Evolutionary conservation across 1,140 invertebrate species (phyloP).

Genomic region (Megalonaias nervosa): DNA sequence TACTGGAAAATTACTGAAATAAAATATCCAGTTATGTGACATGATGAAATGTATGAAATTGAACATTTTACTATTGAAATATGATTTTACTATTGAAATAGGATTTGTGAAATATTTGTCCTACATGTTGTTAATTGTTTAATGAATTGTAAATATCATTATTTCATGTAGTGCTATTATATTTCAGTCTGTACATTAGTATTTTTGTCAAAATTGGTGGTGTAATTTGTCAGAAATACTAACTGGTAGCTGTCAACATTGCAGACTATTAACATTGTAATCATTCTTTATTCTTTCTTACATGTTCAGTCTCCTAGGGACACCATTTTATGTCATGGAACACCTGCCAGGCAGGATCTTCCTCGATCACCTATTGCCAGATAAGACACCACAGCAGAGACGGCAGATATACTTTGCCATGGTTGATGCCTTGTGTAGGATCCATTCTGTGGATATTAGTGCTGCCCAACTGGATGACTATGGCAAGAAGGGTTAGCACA

Average conservation of each 20-base stretch:
- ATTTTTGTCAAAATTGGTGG: too few relatives aligned
- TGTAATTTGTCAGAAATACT: too few relatives aligned
- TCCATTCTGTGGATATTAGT: slow-evolving; percentile 67
- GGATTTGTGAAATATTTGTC: too few relatives aligned
- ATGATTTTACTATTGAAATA: too few relatives aligned
- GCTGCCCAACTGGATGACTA: slow-evolving; percentile 64
- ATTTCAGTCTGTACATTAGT: too few relatives aligned
- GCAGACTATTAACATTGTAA: slow-evolving; percentile 42
- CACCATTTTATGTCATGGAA: slow-evolving; percentile 73
- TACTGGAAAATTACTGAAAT: too few relatives aligned
- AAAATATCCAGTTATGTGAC: too few relatives aligned
- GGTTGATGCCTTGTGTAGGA: slow-evolving; percentile 56
- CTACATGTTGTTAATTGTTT: too few relatives aligned
- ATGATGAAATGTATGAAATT: too few relatives aligned
- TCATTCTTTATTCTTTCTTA: neutral
- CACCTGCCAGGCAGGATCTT: slow-evolving; percentile 68
- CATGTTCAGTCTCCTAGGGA: slow-evolving; percentile 68
- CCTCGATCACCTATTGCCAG: slow-evolving; percentile 60
- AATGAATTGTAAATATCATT: too few relatives aligned
- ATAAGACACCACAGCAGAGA: slow-evolving; percentile 50
- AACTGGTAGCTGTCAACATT: slow-evolving; percentile 54
- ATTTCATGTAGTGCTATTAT: too few relatives aligned
- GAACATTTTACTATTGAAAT: too few relatives aligned
- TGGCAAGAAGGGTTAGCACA: slow-evolving; percentile 64
- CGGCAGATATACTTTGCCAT: slow-evolving; percentile 53